Percentiles rank a stretch among this genome's conserved stretches.
Evolutionary conservation across 2,888 invertebrate species (phyloP).

Genomic region (Pachymerium ferrugineum): DNA sequence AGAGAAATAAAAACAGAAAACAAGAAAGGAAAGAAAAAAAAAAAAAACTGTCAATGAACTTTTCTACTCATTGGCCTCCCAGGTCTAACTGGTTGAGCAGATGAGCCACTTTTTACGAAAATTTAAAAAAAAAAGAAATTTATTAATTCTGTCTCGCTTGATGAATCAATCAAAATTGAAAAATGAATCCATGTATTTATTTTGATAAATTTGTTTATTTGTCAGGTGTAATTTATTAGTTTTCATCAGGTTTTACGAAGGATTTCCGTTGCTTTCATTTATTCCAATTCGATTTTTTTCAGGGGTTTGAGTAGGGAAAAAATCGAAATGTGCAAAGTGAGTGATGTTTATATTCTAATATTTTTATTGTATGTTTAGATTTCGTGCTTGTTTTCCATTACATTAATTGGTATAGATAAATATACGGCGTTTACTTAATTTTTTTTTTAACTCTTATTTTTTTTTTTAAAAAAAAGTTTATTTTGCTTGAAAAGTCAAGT

Average conservation of each 20-base stretch:
- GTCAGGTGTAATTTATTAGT: neutral
- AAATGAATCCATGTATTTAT: neutral
- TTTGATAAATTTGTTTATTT: neutral
- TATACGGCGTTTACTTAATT: no score
- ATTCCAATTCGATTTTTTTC: neutral
- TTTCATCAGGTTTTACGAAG: neutral
- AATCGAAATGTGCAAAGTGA: neutral
- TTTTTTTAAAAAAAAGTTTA: no score
- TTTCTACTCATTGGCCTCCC: neutral
- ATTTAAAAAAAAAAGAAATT: neutral
- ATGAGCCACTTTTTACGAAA: neutral
- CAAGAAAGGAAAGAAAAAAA: neutral
- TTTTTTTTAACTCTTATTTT: no score
- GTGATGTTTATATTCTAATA: neutral
- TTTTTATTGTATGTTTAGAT: neutral
- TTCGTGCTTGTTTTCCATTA: neutral
- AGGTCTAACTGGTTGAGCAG: neutral
- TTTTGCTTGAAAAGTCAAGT: no score
- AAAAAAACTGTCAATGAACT: constrained; percentile 15
- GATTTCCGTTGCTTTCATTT: neutral
- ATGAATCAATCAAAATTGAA: neutral
- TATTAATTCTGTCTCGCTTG: neutral
- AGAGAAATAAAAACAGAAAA: no score
- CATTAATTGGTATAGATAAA: no score
- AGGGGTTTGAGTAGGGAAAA: neutral